Base-by-base conservation (phyloP, 1,140 invertebrate species). In the Helicorthomorpha holstii region DNA sequence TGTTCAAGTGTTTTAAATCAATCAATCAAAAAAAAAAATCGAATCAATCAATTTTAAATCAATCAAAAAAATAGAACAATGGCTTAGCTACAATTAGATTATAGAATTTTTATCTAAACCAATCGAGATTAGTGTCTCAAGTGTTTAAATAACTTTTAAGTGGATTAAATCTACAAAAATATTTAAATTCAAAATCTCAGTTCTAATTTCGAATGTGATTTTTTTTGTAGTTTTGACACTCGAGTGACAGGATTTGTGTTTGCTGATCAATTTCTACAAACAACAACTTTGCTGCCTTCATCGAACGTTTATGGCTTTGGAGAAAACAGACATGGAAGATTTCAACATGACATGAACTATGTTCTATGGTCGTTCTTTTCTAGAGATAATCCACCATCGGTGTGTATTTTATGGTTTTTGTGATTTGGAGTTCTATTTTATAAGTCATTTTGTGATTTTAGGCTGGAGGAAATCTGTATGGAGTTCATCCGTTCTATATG, bases 231-330 rank as follows among this genome's bases (percentile, higher is more conserved):
- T 60, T 80, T 86, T 61, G 76, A 92, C 66, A 80, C 82, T 7
- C 73, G 75, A 49, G 66, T 82, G 44, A 81, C 83, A 47, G 83
- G 81, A 21, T 74, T 84, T 45, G 79, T 84, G 53, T 82, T 85
- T 58, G 75, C 83, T 1, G 77, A 92, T 63, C 84, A 91, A 60
- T 87, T 90, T 64, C 69, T 93, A 2, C 85, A 91, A 69, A 69
- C 93, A 14, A 82, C 80, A 1, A 74, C 80, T 0, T 61, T 74
- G 25, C 63, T 91, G n/a, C 77, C 84, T 0, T 80, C 82, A 0
- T 56, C 58, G 16, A 78, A 82, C 56, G 73, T 92, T 56, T 94
- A 87, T 67, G 89, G 90, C 2, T 69, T 93, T 54, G 90, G 89
- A 16, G 74, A 76, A 78, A 85, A 70, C 76, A 79, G 56, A 0